Evolutionary conservation across 2,888 invertebrate species (phyloP).

Genomic region (Beris chalybata): DNA sequence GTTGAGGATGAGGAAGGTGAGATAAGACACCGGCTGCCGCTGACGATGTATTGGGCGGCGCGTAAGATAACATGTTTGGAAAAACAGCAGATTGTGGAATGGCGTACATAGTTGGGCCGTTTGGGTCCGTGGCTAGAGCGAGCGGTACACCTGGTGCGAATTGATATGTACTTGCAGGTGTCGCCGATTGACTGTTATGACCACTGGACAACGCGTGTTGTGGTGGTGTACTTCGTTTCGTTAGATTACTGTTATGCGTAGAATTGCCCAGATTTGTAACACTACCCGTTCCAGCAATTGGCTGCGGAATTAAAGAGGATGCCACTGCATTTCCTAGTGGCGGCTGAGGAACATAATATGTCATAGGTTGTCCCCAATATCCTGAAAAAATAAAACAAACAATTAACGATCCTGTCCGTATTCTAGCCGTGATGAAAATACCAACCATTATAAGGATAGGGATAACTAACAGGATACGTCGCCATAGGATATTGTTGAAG

Average conservation of each 20-base stretch:
- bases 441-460: conserved; percentile 54
- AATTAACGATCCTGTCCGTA: not conserved
- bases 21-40: conserved; percentile 46
- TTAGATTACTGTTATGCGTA: conserved; percentile 40
- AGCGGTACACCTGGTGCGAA: conserved; percentile 43
- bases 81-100: conserved; percentile 54
- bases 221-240: conserved; percentile 50
- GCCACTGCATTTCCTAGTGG: conserved; percentile 44
- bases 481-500: conserved; percentile 55
- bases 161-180: conserved; percentile 44
- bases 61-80: conserved; percentile 54
- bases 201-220: conserved; percentile 39
- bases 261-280: conserved; percentile 41
- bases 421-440: conserved; percentile 2
- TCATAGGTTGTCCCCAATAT: conserved; percentile 53
- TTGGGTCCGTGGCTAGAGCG: conserved; percentile 41
- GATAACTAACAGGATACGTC: conserved; percentile 55
- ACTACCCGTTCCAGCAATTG: conserved; percentile 41
- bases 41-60: conserved; percentile 41
- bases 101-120: conserved; percentile 52
- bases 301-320: conserved; percentile 41
- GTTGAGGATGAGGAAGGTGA: conserved; percentile 45
- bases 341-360: conserved; percentile 55
- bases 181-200: conserved; percentile 39
- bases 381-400: conserved; percentile 40